Conservation (phyloP, 2,888 invertebrate genomes). For the Phytoseiulus persimilis region DNA sequence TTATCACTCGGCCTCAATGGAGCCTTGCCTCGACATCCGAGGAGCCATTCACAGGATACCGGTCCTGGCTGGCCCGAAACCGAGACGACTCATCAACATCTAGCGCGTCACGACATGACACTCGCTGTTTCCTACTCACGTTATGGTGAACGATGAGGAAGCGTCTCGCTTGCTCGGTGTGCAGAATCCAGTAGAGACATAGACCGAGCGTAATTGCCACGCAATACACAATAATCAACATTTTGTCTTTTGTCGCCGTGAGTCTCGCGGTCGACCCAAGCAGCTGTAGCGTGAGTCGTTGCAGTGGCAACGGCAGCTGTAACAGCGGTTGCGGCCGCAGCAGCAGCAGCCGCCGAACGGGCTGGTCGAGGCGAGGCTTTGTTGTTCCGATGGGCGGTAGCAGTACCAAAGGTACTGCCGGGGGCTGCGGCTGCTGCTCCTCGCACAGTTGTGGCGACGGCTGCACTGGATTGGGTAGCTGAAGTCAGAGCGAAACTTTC, state of each 20-base stretch:
- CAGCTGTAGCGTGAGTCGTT: neutral
- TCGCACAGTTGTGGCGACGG: neutral
- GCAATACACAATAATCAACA: constrained; percentile 32
- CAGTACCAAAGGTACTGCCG: neutral
- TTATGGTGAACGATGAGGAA: constrained; percentile 21
- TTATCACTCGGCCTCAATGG: no score
- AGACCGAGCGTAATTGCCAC: constrained; percentile 36
- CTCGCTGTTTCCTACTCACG: neutral
- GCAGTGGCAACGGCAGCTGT: neutral
- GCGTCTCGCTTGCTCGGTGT: constrained; percentile 27
- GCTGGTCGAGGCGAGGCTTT: neutral
- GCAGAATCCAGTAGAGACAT: constrained; percentile 37
- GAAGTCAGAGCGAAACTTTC: neutral
- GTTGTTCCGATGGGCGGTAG: neutral
- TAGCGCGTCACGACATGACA: no score
- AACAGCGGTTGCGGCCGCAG: neutral
- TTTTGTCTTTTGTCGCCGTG: neutral
- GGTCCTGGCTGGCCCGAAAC: no score
- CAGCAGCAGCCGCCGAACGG: neutral
- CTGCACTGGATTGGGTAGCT: neutral
- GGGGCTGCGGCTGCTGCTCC: neutral
- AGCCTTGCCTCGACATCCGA: no score
- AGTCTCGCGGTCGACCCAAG: neutral
- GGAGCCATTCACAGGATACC: no score
- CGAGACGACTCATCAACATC: no score